These are phyloP conservation scores for Prionailurus viverrinus DNA, from an alignment of 2,113 vertebrate genomes.

Conservation along the genomic window DNA sequence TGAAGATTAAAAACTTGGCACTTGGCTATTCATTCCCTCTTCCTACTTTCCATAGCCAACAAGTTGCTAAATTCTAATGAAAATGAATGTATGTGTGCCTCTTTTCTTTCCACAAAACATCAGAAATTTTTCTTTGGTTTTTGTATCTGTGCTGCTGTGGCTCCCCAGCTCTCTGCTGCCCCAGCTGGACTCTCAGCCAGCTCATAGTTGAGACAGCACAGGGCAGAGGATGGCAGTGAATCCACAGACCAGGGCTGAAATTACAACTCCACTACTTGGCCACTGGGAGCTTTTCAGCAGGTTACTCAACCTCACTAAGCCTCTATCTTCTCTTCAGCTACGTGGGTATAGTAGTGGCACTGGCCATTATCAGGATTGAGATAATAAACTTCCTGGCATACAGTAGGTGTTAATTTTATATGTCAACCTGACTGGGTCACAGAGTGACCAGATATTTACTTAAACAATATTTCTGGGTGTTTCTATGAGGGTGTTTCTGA, in stretches of 20 bases:
- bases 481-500: neutral
- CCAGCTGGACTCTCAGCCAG: no score
- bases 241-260: fast-evolving
- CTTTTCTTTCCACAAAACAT: neutral
- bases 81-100: neutral
- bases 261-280: neutral
- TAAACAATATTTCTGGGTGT: neutral
- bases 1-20: neutral
- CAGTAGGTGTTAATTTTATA: neutral
- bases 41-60: neutral
- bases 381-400: neutral
- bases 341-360: neutral
- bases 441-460: neutral
- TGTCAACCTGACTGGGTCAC: neutral
- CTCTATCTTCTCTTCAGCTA: neutral
- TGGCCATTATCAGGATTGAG: neutral
- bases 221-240: neutral
- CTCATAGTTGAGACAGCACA: neutral
- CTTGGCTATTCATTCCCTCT: neutral
- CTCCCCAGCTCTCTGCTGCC: neutral
- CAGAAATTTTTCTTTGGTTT: neutral
- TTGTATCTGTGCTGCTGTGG: neutral
- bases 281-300: neutral
- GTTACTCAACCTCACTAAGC: neutral
- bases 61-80: neutral